A percentile compares a stretch with the other conserved stretches of the same genome.
These are phyloP conservation scores for Leptocoma aspasia DNA, from an alignment of 2,113 vertebrate species.

Conservation along the genomic window DNA sequence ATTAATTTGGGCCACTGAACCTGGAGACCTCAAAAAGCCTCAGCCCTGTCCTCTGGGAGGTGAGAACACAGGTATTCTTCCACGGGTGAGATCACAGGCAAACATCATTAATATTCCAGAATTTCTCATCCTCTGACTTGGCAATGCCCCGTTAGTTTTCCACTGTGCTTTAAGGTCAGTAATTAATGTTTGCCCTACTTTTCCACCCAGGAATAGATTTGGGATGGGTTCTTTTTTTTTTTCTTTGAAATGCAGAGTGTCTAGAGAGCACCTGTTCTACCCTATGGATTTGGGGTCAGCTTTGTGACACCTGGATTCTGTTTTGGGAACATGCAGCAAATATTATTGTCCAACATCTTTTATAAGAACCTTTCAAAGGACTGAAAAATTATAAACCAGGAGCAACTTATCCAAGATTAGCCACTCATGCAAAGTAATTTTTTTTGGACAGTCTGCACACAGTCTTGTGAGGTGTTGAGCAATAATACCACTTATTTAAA, in stretches of 20 bases:
- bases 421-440: neutral
- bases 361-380: neutral
- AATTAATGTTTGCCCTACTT: conserved; percentile 61
- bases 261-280: neutral
- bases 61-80: neutral
- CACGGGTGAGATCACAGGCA: conserved; percentile 27
- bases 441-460: neutral
- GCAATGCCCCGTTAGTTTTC: conserved; percentile 56
- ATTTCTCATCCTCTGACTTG: conserved; percentile 56
- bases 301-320: neutral
- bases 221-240: neutral
- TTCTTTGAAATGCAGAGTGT: conserved; percentile 57
- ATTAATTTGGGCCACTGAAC: neutral
- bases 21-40: neutral
- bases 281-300: neutral
- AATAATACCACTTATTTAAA: neutral
- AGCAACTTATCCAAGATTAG: neutral
- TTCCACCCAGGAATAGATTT: conserved; percentile 26
- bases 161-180: conserved; percentile 54
- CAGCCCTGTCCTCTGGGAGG: conserved; percentile 38
- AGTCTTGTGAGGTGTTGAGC: neutral
- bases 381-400: neutral
- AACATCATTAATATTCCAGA: conserved; percentile 32
- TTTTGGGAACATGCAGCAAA: neutral
- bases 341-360: neutral